Base-by-base conservation (phyloP, 2,797 vertebrate species). In the Melanotaenia nigrans region DNA sequence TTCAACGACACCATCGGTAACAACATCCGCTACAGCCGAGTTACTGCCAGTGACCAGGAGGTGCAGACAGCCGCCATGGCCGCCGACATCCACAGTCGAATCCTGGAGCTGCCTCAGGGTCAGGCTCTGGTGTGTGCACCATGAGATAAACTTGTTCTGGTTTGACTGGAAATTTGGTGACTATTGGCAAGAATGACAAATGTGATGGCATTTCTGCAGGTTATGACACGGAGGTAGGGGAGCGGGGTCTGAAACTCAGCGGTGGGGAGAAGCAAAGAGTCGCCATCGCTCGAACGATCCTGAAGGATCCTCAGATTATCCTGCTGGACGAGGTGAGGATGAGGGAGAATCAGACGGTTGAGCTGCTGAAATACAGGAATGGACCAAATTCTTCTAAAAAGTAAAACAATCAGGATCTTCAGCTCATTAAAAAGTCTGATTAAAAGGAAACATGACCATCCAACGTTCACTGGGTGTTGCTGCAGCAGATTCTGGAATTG, bases 251-350 rank as follows among this genome's bases (percentile, higher is more conserved):
- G 81, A 98, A 96, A 90, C 92, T 97, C 77, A 98, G 97, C 0
- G 96, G 97, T 0, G 96, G 97, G 7, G 96, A 98, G 91, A 98
- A 97, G 88, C 97, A 97, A 89, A 94, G 96, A 0, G 94, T 97
- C 0, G 96, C 96, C 75, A 97, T 97, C 0, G 97, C 97, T 56
- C 94, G 97, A 36, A 96, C 96, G 70, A 95, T 98, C 83, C 94
- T 97, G 68, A 97, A 97, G 67, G 93, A 92, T 30, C 96, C 96
- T 0, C 82, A 24, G 53, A 92, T 92, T 68, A 87, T 92, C 62
- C 84, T 93, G 61, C 79, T 92, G n/a, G 91, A 92, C 4, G 92
- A 93, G 87, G 90, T 92, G 32, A 79, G 73, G 33, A 47, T 4
- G 38, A 40, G 2, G 38, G 35, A 33, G 32, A 7, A 7, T 33